phyloP scores from a whole-genome alignment of 2,797 vertebrate species.

The Sebastes alutus region DNA sequence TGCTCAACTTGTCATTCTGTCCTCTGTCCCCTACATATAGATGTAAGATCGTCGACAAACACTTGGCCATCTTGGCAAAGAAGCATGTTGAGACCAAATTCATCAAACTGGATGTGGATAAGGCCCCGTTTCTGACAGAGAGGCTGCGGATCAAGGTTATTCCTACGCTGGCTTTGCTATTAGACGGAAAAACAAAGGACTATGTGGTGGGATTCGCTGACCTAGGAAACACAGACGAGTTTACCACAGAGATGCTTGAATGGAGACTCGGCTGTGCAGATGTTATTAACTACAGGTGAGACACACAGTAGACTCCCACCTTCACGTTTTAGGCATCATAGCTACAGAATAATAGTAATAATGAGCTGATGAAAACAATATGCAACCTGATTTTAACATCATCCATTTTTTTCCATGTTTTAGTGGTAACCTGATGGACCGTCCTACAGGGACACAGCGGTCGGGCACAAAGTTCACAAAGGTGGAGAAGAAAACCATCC shows the following conservation, averaged over 20 bases:
- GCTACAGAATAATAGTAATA: neutral
- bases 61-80: slow-evolving; percentile 90
- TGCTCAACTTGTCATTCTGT: neutral
- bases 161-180: slow-evolving; percentile 92
- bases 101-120: slow-evolving; percentile 95
- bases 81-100: slow-evolving; percentile 98
- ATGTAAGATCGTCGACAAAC: slow-evolving; percentile 96
- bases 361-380: neutral
- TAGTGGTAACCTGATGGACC: slow-evolving; percentile 94
- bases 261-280: slow-evolving; percentile 94
- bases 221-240: slow-evolving; percentile 96
- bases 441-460: slow-evolving; percentile 88
- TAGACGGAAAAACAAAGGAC: slow-evolving; percentile 96
- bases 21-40: slow-evolving; percentile 70
- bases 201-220: slow-evolving; percentile 94
- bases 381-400: neutral
- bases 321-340: neutral
- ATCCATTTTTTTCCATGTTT: neutral
- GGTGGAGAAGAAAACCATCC: slow-evolving; percentile 95
- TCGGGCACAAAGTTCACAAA: slow-evolving; percentile 90
- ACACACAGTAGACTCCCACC: neutral
- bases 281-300: slow-evolving; percentile 94
- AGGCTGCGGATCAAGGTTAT: slow-evolving; percentile 93
- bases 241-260: slow-evolving; percentile 93
- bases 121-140: slow-evolving; percentile 95